Evolutionary conservation across 2,888 invertebrate genomes (phyloP), one percentile per base, ranked within the genome.

Genomic region (Apantesis nais): DNA sequence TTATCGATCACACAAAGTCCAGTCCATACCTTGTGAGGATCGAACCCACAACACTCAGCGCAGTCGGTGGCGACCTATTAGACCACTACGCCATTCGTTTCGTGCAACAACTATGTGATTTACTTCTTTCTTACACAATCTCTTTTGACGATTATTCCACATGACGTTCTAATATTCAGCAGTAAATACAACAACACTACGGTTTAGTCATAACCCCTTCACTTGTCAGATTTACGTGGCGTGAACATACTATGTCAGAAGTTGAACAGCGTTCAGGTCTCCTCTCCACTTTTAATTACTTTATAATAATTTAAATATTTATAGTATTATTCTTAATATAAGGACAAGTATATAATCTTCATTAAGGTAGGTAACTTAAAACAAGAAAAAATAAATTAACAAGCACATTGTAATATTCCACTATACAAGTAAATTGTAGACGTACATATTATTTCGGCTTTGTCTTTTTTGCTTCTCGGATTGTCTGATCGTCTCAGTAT

Each of bases 401-500:
- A 39, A 48, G 66, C 68, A 64, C 67, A 62, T 70, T 64, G 69
- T 5, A 34, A 69, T 66, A 75, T 75, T 73, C 72, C 71, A 67
- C 62, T 66, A 72, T 61, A 67, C 75, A 75, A 61, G 70, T 77
- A 80, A 78, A 70, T 64, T 70, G 67, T 58, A 55, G 48, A 52
- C 55, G 25, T 75, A 76, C 66, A 64, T 79, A 75, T 66, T 78
- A 76, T 77, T 77, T 78, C 63, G 76, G 63, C 71, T 78, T 81
- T 81, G 78, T 78, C 62, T 75, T 82, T 78, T 78, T 79, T 72
- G 74, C 86, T 85, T 84, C 83, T 86, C 78, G 77, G 77, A 82
- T 86, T 83, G 86, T 86, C 85, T 80, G 85, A 83, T 82, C 82
- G 85, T 88, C 88, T 87, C 81, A 87, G 88, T 91, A 92, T 93